Evolutionary conservation across 2,797 vertebrate genomes (phyloP), one percentile per base, ranked within the genome.

Genomic region (Avahi laniger): DNA sequence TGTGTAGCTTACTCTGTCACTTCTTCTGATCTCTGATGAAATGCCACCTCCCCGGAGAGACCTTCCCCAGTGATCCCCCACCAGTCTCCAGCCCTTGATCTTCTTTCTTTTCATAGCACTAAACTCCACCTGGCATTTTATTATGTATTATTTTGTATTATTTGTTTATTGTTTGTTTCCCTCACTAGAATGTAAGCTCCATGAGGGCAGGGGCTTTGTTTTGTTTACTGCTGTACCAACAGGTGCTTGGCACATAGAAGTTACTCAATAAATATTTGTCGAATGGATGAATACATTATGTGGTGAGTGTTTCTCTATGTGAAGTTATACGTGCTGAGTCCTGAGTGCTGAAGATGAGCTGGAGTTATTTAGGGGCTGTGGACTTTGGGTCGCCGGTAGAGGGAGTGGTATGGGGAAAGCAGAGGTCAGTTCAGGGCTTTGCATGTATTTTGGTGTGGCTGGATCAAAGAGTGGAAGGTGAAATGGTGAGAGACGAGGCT

Each of bases 141-240:
- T 82, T 82, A 15, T 86, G 43, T 89, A 73, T 7, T 81, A 41
- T 82, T 82, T 15, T 85, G 48, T 89, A 78, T 50, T 52, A 57
- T 83, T 95, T 61, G 35, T 94, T 83, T 54, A n/a, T 84, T 75
- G 59, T 72, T 33, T 86, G n/a, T 89, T 83, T 88, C 35, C 33
- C 22, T 78, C 70, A 91, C 50, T 96, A 97, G 97, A 97, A 89
- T 96, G 97, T 94, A 96, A 97, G 97, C 96, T 93, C 96, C 81
- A 73, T 0, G 79, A 78, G 97, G 91, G 95, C 93, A 97, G 89
- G 57, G 52, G 85, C 73, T 86, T 81, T 86, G 52, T 93, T 95
- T 85, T 81, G 59, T 80, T 94, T 82, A 57, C 20, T 83, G 80
- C 48, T 96, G 65, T 94, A 65, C 59, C 52, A 6, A 2, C n/a